Base-by-base conservation (phyloP, 2,888 invertebrate genomes). In the Melikaiella ostensackeni region DNA sequence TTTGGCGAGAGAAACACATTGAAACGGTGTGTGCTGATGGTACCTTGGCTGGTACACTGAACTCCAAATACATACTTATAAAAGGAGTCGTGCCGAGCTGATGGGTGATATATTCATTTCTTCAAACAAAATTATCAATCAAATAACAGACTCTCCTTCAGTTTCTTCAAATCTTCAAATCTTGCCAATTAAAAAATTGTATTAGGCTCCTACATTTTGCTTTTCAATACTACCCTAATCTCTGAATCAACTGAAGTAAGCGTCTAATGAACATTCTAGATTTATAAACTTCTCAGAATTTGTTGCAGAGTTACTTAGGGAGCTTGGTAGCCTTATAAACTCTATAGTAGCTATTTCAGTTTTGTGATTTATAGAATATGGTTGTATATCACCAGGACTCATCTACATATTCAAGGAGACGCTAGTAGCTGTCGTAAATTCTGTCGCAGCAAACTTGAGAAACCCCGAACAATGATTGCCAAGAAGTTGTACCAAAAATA, bases 1-100 rank as follows among this genome's bases (percentile, higher is more conserved):
- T 89, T 86, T 87, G 84, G 84, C 84, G 87, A 88, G 86, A 86
- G 84, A 87, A 88, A 89, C 87, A 84, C 83, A 84, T 81, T 84
- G 77, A 78, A 82, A 82, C 80, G 79, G 77, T 81, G 74, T 77
- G 76, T 75, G 78, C 76, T 77, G 77, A 79, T 79, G 76, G 79
- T 76, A 70, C 21, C 24, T 46, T 27, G 27, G 57, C 16, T 70
- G 50, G 30, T 70, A 70, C 70, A 2, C 30, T 70, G 50, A 50
- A 70, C 24, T 70, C 50, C 70, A 70, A 50, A 50, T 70, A 50
- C 50, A 50, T 50, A 70, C 70, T 66, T 66, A 46, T 9, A 50
- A 50, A 70, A 70, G 70, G 50, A 70, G 50, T 70, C 66, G 42
- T 27, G 42, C 42, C 46, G 66, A 66, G 42, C 24, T 66, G 46